Evolutionary conservation across 2,797 vertebrate genomes (phyloP), one percentile per base, ranked within the genome.

Genomic region (Cyprinella venusta): DNA sequence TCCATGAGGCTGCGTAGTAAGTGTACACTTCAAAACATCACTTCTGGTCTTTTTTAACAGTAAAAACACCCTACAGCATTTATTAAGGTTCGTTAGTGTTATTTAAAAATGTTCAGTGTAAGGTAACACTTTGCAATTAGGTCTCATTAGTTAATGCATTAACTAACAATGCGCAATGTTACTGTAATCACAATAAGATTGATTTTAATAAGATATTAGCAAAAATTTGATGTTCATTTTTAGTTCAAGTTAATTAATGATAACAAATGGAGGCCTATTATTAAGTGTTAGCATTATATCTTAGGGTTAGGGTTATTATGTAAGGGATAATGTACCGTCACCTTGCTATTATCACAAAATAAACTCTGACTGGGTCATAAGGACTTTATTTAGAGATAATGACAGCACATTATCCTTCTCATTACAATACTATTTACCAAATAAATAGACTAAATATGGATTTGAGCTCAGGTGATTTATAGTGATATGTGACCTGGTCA

Each of bases 1-100:
- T 94, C 82, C 93, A 94, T 2, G 93, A 95, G 86, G 94, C 93
- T 65, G 92, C 92, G 0, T 94, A 93, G 93, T 94, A 86, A 94
- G 16, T 21, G 40, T 16, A 42, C 13, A 45, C 42, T 50, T 71
- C n/a, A 71, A 50, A 50, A 72, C 8, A 30, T 52, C 45, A 48
- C 45, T 48, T n/a, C 10, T 26, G n/a, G 3, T 24, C 21, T 13
- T 12, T 4, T 48, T 50, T 18, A 70, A 18, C 7, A 70, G 36
- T n/a, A 15, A n/a, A 68, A 69, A 48, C 45, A 24, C 42, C n/a
- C 12, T 54, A 45, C 40, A 26, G 40, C 13, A 48, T 48, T 70
- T 48, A 48, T 18, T 48, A 70, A 30, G 3, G 4, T 50, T 18
- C 18, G 7, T 16, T 71, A 45, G 15, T 70, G 67, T 24, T 16